Evolutionary conservation across 2,888 invertebrate species (phyloP).

Genomic region (Heteromyza rotundicornis): DNA sequence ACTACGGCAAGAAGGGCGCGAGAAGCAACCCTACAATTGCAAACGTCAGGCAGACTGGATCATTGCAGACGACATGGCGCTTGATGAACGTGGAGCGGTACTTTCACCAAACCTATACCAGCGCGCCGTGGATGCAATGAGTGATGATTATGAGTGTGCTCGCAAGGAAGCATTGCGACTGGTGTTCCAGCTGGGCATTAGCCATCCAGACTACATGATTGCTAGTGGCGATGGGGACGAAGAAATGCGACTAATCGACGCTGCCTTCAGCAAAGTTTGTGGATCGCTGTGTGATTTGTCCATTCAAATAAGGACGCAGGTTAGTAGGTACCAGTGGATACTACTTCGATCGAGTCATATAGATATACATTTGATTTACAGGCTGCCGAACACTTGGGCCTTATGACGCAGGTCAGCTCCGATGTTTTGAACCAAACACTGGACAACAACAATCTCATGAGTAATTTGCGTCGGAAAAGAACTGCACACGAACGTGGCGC

Average conservation of each 20-base stretch:
- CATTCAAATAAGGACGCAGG: slow-evolving; percentile 81
- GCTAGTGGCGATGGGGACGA: slow-evolving; percentile 75
- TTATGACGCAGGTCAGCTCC: slow-evolving; percentile 84
- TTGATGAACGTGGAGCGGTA: slow-evolving; percentile 82
- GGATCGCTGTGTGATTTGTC: slow-evolving; percentile 91
- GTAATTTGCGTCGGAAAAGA: slow-evolving; percentile 85
- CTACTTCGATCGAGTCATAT: too few species aligned
- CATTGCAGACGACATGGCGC: slow-evolving; percentile 83
- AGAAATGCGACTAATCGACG: slow-evolving; percentile 88
- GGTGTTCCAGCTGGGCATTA: slow-evolving; percentile 83
- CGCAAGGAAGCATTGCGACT: slow-evolving; percentile 84
- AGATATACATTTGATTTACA: slow-evolving; percentile 25
- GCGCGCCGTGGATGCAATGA: slow-evolving; percentile 74
- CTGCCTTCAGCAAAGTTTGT: slow-evolving; percentile 95
- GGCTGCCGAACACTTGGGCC: slow-evolving; percentile 85
- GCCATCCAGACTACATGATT: slow-evolving; percentile 82
- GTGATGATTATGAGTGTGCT: slow-evolving; percentile 94
- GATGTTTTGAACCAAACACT: slow-evolving; percentile 93
- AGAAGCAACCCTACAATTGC: slow-evolving; percentile 91
- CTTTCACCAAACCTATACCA: slow-evolving; percentile 74
- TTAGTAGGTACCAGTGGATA: too few species aligned
- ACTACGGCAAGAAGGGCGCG: slow-evolving; percentile 86
- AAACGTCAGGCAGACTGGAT: slow-evolving; percentile 94
- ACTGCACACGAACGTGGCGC: slow-evolving; percentile 86
- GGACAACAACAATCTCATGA: slow-evolving; percentile 98